phyloP scores from a whole-genome alignment of 2,888 invertebrate genomes.

The Lissonota sp. region DNA sequence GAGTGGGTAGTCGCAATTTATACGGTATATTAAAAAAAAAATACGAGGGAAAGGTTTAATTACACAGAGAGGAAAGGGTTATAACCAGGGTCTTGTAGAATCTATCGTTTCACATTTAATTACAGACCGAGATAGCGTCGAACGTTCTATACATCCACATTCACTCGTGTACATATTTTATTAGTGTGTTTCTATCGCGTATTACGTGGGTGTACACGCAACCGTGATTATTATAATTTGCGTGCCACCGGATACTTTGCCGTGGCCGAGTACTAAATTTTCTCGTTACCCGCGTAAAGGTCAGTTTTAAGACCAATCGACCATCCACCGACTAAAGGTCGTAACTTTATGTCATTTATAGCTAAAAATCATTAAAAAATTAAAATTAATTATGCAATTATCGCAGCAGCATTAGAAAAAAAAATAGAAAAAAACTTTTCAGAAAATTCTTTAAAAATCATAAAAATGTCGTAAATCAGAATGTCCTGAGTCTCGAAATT shows the following conservation, averaged over 20 bases:
- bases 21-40: slow-evolving; percentile 51
- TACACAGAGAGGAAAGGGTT: slow-evolving; percentile 50
- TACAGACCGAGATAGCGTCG: slow-evolving; percentile 64
- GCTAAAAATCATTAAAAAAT: too few species aligned
- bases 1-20: background rate
- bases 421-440: background rate
- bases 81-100: slow-evolving; percentile 63
- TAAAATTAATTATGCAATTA: background rate
- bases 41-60: slow-evolving; percentile 53
- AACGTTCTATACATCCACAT: slow-evolving; percentile 38
- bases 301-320: slow-evolving; percentile 19
- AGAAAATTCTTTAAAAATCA: background rate
- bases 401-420: background rate
- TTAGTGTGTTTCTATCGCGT: slow-evolving; percentile 7
- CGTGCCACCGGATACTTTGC: slow-evolving; percentile 78
- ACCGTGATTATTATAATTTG: slow-evolving; percentile 75
- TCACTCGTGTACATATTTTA: slow-evolving; percentile 6
- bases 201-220: slow-evolving; percentile 8
- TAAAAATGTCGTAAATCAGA: slow-evolving; percentile 40
- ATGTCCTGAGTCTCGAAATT: slow-evolving; percentile 36
- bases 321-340: slow-evolving; percentile 9
- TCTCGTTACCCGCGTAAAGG: slow-evolving; percentile 61
- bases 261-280: slow-evolving; percentile 68
- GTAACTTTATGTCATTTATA: too few species aligned
- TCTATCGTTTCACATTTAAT: slow-evolving; percentile 68